Evolutionary conservation across 2,113 vertebrate genomes (phyloP).

Genomic region (Cariama cristata): DNA sequence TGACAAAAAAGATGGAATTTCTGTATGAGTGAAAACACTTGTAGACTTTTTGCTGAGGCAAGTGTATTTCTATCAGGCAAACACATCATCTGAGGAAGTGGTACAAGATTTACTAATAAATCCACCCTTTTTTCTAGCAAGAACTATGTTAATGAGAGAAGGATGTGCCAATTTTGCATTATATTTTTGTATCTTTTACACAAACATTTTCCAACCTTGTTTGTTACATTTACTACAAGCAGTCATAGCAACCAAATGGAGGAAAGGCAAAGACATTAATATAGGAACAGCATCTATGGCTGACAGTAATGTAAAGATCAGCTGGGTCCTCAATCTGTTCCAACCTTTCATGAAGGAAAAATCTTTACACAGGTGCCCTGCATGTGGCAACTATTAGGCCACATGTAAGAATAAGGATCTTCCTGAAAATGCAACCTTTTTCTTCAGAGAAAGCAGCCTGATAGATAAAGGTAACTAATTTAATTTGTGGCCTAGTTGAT

Average conservation of each 20-base stretch:
- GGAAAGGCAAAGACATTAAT: no score
- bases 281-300: not conserved
- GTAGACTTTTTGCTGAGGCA: not conserved
- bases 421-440: not conserved
- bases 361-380: not conserved
- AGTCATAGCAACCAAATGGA: no score
- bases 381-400: not conserved
- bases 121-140: not conserved
- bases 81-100: not conserved
- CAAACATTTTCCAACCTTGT: not conserved
- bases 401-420: not conserved
- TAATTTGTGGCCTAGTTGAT: not conserved
- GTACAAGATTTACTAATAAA: not conserved
- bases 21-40: not conserved
- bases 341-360: not conserved
- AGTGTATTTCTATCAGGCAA: not conserved
- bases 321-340: not conserved
- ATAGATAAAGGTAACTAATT: not conserved
- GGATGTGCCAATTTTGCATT: not conserved
- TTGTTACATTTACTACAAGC: not conserved
- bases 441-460: not conserved
- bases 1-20: not conserved
- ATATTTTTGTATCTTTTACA: not conserved
- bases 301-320: not conserved
- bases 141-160: not conserved